Evolutionary conservation across 1,140 invertebrate species (phyloP), one percentile per base, ranked within the genome.

Genomic region (Eueides isabella): DNA sequence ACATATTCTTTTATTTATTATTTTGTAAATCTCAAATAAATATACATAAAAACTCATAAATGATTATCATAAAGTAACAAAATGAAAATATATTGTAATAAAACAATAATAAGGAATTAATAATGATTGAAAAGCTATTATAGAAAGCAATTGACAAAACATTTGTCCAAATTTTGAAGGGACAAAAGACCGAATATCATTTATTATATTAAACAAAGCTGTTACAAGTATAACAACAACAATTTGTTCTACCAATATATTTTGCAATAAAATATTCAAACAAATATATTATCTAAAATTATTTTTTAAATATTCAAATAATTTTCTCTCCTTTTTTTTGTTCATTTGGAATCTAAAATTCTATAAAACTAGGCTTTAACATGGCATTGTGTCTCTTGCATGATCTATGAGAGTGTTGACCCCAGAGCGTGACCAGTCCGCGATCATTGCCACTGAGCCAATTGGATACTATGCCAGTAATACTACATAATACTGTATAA

Each of bases 321-420:
- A 2, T 33, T 11, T 33, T 1, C 7, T 33, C 7, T 33, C 31
- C 9, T 33, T 1, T 33, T 33, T 2, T 16, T 5, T 1, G 5
- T 38, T 38, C 2, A 23, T 12, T 11, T 26, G 11, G 19, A 55
- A 23, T 55, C 26, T 5, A 1, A 55, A 11, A 4, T 23, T 9
- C 1, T 55, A 55, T 2, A 23, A 26, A 2, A 26, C 48, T 23
- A 55, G 48, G 48, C 48, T 23, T 2, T 55, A 55, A 26, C 3
- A 12, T 55, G 2, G 28, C 62, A 63, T 9, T 64, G 14, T 66
- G 70, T 81, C 77, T 77, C 61, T 48, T 63, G 63, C 31, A 76
- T 80, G 81, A 38, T 89, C 86, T 85, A 67, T 87, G 87, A 67
- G 78, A 80, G 41, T 86, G 77, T 88, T 90, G 88, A 90, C 88